Conservation (phyloP, 2,113 vertebrate species). For the Serinus canaria region DNA sequence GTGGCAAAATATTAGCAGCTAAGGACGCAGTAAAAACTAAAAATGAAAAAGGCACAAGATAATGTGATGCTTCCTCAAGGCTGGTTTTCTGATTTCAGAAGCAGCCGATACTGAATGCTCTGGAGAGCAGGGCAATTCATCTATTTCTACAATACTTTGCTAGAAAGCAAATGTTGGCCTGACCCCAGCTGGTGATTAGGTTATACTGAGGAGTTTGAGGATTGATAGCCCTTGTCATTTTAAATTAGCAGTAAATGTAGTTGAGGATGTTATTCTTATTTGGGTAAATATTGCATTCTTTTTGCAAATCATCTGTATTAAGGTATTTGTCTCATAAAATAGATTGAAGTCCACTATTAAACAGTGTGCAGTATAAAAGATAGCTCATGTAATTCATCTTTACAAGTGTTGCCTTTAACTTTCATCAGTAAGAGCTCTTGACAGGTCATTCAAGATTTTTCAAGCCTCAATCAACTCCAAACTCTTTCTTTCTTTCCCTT, state of each 20-base stretch:
- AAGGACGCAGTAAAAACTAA: not conserved
- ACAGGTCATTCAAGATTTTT: slow-evolving; percentile 42
- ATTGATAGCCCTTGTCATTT: slow-evolving; percentile 62
- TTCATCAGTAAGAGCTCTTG: slow-evolving; percentile 41
- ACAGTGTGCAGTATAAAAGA: slow-evolving; percentile 23
- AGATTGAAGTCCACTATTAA: slow-evolving; percentile 58
- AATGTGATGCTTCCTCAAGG: not conserved
- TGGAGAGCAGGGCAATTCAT: slow-evolving; percentile 41
- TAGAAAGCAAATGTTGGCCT: slow-evolving; percentile 63
- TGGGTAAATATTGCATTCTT: slow-evolving; percentile 49
- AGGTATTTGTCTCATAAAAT: slow-evolving; percentile 57
- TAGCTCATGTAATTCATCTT: slow-evolving; percentile 22
- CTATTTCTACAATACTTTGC: slow-evolving; percentile 28
- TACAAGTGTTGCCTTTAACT: slow-evolving; percentile 54
- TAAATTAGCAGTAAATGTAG: slow-evolving; percentile 48
- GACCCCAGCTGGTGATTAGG: slow-evolving; percentile 65
- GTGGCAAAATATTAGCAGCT: not conserved
- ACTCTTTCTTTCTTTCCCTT: slow-evolving; percentile 1
- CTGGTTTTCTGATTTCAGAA: slow-evolving; percentile 31
- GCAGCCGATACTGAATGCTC: slow-evolving; percentile 27
- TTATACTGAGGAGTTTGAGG: slow-evolving; percentile 45
- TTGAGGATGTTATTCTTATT: slow-evolving; percentile 46
- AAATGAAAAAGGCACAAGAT: not conserved
- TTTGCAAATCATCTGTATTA: slow-evolving; percentile 50
- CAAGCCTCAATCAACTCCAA: slow-evolving; percentile 16